Evolutionary conservation across 2,888 invertebrate species (phyloP), one percentile per base, ranked within the genome.

Genomic region (Cryptus viduatorius): DNA sequence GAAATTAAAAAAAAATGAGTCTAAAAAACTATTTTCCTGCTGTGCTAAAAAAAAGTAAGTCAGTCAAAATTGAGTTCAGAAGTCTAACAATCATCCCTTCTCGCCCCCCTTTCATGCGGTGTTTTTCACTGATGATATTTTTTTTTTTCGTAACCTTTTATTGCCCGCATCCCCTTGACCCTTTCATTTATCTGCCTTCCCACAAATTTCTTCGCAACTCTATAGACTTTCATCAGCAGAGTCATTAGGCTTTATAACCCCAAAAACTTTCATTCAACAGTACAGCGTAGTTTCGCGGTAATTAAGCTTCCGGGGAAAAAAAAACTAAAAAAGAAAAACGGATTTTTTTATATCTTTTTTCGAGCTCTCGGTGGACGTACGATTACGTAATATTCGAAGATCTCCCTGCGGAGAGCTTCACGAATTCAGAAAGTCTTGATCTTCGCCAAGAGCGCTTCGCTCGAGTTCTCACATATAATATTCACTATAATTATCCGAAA

Each of bases 371-470:
- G 29, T 1, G 29, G 65, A 50, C 50, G n/a, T 61, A 46, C 31
- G 19, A 69, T 73, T 44, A 59, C 78, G 24, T 42, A 48, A 42
- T 76, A 71, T 56, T 48, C 80, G 31, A 61, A 67, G 72, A 72
- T 61, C 12, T 71, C 61, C 37, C 82, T 12, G 56, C 46, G 12
- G 12, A 29, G 29, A 24, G 48, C 42, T 24, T 42, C 29, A 5
- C 37, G 37, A 64, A n/a, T n/a, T 16, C 46, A 67, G 42, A 44
- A 77, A 53, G 59, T 83, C 64, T 59, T 64, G 42, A 84, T 80
- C 59, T 48, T 73, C 53, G 12, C 59, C 37, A 8, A 10, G 10
- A 59, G 29, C 24, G 12, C 44, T 14, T 44, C 31, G 10, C 44
- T n/a, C 48, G 31, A 10, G 24, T 50, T 1, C 37, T 14, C 29